Percentiles rank a stretch among this genome's conserved stretches.
Conservation (phyloP, 2,797 vertebrate species). For the Pempheris klunzingeri region DNA sequence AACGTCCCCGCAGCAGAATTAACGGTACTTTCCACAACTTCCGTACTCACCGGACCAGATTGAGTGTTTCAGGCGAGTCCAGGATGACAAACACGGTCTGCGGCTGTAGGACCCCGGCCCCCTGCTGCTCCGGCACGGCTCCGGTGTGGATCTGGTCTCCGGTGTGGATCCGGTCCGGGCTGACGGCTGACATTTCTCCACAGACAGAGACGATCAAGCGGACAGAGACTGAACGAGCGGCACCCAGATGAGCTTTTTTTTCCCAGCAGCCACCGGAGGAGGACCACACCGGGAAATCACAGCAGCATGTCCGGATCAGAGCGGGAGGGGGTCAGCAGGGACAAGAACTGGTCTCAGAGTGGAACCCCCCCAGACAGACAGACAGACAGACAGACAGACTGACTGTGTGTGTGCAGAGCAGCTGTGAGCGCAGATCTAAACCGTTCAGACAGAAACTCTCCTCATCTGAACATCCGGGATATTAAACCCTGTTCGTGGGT, state of each 20-base stretch:
- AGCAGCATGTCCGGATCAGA: background rate
- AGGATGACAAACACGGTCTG: conserved; percentile 86
- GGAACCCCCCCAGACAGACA: background rate
- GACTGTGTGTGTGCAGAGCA: background rate
- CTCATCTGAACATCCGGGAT: no score
- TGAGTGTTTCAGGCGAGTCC: conserved; percentile 80
- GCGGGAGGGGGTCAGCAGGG: background rate
- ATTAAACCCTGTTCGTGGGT: no score
- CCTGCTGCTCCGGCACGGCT: conserved; percentile 46
- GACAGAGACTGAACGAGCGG: background rate
- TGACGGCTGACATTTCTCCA: conserved; percentile 63
- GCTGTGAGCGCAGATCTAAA: conserved; percentile 16
- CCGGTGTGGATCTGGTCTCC: conserved; percentile 37
- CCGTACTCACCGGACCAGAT: conserved; percentile 82
- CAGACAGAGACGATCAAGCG: background rate
- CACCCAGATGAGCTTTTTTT: background rate
- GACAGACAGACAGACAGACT: background rate
- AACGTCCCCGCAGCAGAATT: background rate
- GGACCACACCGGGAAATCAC: conserved; percentile 5
- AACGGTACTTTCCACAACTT: conserved; percentile 24
- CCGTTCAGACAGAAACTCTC: background rate
- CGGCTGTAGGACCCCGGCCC: conserved; percentile 60
- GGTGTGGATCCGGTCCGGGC: conserved; percentile 42
- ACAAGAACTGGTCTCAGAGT: background rate
- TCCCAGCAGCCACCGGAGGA: conserved; percentile 38